These are phyloP conservation scores for Apostichopus leukothele DNA, from an alignment of 53 echinoderm and acorn worm genomes.

Conservation along the genomic window DNA sequence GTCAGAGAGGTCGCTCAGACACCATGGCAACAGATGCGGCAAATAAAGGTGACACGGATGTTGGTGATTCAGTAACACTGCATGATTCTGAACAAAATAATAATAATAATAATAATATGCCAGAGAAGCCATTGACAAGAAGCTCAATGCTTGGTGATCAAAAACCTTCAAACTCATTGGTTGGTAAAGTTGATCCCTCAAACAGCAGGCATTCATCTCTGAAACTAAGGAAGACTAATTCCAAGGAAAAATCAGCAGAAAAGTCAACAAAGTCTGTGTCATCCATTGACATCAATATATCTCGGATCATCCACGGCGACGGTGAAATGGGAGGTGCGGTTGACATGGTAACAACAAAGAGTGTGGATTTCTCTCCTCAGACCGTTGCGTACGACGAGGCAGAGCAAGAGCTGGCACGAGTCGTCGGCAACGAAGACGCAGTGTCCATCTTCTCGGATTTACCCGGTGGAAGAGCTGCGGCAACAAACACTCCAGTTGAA, in stretches of 20 bases:
- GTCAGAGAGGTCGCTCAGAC: not conserved
- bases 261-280: conserved; percentile 11
- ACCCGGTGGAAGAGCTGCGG: conserved; percentile 39
- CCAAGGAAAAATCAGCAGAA: not conserved
- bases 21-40: not conserved
- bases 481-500: conserved; percentile 47
- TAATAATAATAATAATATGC: not conserved
- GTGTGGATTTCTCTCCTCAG: conserved; percentile 72
- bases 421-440: conserved; percentile 31
- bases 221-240: not conserved
- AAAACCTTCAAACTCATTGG: not conserved
- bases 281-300: conserved; percentile 57
- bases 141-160: not conserved
- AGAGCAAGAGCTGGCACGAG: conserved; percentile 64
- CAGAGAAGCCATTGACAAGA: not conserved
- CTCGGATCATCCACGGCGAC: conserved; percentile 52
- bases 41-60: not conserved
- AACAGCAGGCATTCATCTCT: not conserved
- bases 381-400: conserved; percentile 59
- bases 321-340: conserved; percentile 44
- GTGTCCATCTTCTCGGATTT: conserved; percentile 28
- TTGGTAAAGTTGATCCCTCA: not conserved
- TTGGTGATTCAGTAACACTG: not conserved
- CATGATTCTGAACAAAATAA: not conserved
- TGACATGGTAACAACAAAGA: conserved; percentile 67